Base-by-base conservation (phyloP, 2,888 invertebrate species). In the Euphydryas editha region DNA sequence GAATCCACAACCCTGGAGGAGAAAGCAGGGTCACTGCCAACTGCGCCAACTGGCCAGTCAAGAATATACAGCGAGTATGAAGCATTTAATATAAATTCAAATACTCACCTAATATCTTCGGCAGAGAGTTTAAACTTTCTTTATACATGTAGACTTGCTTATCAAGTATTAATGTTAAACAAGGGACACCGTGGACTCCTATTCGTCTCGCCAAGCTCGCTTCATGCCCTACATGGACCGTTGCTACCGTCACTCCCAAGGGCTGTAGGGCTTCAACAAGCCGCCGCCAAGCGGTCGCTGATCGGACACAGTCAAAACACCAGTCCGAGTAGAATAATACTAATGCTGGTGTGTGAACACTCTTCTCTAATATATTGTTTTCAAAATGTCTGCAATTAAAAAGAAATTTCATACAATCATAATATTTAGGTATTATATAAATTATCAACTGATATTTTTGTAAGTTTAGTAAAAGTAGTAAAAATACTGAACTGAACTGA, bases 241-340 rank as follows among this genome's bases (percentile, higher is more conserved):
- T 97, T 0, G 95, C 97, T 85, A 97, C 94, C 68, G 95, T 95
- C 63, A 97, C 94, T 73, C 99, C 99, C 46, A 96, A 83, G 0
- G 97, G 97, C 81, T 98, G 97, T 62, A 99, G 88, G 54, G 98
- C 96, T 76, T 97, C 97, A 49, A 97, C 95, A 60, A 99, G 92
- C 71, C 97, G 95, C 59, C 97, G 94, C 95, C 98, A 97, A 11
- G 97, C 94, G 0, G 96, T 96, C 56, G 98, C 97, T n/a, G 96
- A 95, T 78, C 95, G 96, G 71, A 98, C 95, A 84, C 99, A 99
- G 58, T 97, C 95, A 85, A 98, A 97, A 83, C 99, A 99, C 96
- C 98, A 98, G 86, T 99, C 98, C 8, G 97, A 96, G 87, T 98
- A 99, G 85, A 98, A 97, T 75, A 99, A 95, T 58, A 99, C 94